phyloP scores from a whole-genome alignment of 2,113 vertebrate species.

The Silurus glanis region DNA sequence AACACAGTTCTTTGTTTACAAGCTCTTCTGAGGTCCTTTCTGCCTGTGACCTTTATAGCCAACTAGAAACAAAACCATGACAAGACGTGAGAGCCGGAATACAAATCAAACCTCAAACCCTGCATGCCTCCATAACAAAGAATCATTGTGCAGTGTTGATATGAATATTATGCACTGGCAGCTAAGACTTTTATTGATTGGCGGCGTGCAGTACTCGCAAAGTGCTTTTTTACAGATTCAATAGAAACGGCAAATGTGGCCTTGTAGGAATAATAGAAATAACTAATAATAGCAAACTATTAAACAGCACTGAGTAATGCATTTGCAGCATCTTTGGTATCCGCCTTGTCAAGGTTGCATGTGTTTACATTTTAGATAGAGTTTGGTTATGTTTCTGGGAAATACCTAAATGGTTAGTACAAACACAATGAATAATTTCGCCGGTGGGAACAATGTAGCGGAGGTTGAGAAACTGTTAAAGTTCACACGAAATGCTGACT shows the following conservation, averaged over 20 bases:
- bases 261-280: slow-evolving; percentile 18
- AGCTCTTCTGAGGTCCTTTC: slow-evolving; percentile 9
- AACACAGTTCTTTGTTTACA: background rate
- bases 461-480: background rate
- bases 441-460: background rate
- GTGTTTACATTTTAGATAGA: background rate
- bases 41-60: slow-evolving; percentile 28
- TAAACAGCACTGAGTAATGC: background rate
- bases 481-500: background rate
- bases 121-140: background rate
- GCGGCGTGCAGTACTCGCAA: background rate
- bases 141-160: slow-evolving; percentile 29
- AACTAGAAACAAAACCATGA: background rate
- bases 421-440: background rate
- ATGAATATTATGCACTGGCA: background rate
- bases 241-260: background rate
- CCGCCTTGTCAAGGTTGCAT: background rate
- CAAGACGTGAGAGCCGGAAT: background rate
- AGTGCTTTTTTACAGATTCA: background rate
- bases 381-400: background rate
- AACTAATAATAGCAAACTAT: background rate
- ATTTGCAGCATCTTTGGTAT: background rate
- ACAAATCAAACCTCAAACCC: slow-evolving; percentile 29
- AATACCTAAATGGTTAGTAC: background rate
- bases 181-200: background rate